Conservation (phyloP, 2,113 vertebrate genomes). For the rat (Rattus norvegicus) region GRCr8 NC_086022.1:74026001-74026500, state of each 20-base stretch:
- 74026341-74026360: too few relatives aligned
- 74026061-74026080: neutral
- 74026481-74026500: too few relatives aligned
- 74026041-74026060: neutral
- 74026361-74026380: too few relatives aligned
- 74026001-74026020: neutral
- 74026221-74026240: neutral
- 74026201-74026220: neutral
- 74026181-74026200: neutral
- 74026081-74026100: neutral
- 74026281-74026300: too few relatives aligned
- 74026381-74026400: too few relatives aligned
- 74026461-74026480: too few relatives aligned
- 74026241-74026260: conserved; percentile 7
- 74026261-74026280: too few relatives aligned
- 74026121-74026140: neutral
- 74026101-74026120: neutral
- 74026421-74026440: too few relatives aligned
- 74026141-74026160: conserved; percentile 24
- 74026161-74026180: rapidly evolving
- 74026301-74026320: too few relatives aligned
- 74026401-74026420: too few relatives aligned
- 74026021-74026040: neutral
- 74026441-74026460: too few relatives aligned
- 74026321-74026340: too few relatives aligned